Evolutionary conservation across 2,797 vertebrate genomes (phyloP), one percentile per base, ranked within the genome.

Genomic region (Rhinatrema bivittatum): DNA sequence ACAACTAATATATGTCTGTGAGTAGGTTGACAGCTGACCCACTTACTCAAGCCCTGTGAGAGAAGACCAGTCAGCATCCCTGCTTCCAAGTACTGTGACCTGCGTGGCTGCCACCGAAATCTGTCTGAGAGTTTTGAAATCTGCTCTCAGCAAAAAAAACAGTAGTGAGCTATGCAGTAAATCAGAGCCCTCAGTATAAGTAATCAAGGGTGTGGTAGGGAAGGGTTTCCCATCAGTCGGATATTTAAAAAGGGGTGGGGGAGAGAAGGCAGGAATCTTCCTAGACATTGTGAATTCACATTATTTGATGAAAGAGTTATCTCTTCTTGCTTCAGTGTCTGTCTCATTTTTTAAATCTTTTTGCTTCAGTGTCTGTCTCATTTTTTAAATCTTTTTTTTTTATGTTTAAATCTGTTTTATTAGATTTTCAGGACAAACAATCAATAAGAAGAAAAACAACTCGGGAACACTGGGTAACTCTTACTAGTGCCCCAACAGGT

Each of bases 21-120:
- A 31, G 42, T 61, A 65, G 36, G 64, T 62, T 43, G 70, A 34
- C 65, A 56, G 61, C 65, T 74, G 77, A 72, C 68, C 67, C 62
- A 61, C 48, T 79, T 74, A 50, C 28, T 43, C 6, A 39, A 17
- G 58, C 28, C 44, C 10, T 24, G 47, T 13, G 20, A 29, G 22
- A 44, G 20, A 35, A 40, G 42, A 2, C 28, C 10, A 43, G 39
- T 22, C 18, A 13, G 42, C 24, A 43, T 34, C 14, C 30, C 28
- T 35, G 45, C 36, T 20, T 1, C 0, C 0, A 6, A 29, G 46
- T 33, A 32, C 21, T 21, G 32, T 39, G 27, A 30, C 34, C 21
- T 10, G 10, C 10, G 25, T 16, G 17, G 2, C 4, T 7, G 12
- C 36, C 15, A 22, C 13, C 21, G 16, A 25, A 0, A 0, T 10